A percentile compares a stretch with the other conserved stretches of the same genome.
Conservation (phyloP, 2,113 vertebrate species). For the Colaptes auratus region DNA sequence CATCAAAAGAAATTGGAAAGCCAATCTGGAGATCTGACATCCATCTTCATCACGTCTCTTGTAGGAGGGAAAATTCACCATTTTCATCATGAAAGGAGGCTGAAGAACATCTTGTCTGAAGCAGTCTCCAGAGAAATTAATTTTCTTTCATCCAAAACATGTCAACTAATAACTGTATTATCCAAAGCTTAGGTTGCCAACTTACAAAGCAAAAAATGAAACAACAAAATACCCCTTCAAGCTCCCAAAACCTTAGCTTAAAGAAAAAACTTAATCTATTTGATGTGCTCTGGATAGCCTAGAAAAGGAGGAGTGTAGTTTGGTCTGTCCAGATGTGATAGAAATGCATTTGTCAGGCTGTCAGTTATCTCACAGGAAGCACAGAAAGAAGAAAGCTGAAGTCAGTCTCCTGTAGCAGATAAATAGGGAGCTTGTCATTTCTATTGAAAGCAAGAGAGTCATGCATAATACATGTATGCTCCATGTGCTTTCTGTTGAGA, state of each 20-base stretch:
- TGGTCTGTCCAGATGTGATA: neutral
- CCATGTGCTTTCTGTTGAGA: neutral
- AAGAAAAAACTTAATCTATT: neutral
- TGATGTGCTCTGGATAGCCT: neutral
- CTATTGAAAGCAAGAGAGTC: neutral
- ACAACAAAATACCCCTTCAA: neutral
- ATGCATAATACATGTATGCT: neutral
- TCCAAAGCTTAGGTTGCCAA: neutral
- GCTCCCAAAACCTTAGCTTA: accelerated
- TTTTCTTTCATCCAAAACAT: neutral
- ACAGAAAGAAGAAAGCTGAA: neutral
- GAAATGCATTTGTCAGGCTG: neutral
- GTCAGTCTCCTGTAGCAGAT: neutral
- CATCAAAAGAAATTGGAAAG: neutral
- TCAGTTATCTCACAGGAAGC: neutral
- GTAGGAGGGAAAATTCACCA: neutral
- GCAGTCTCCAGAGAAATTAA: neutral
- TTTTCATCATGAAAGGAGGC: neutral
- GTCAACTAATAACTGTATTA: neutral
- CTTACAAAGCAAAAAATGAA: neutral
- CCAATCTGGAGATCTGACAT: neutral
- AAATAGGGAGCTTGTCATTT: neutral
- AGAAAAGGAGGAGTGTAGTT: neutral
- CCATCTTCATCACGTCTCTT: neutral
- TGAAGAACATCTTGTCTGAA: neutral